Evolutionary conservation across 2,797 vertebrate genomes (phyloP).

Genomic region (Neostethus bicornis): DNA sequence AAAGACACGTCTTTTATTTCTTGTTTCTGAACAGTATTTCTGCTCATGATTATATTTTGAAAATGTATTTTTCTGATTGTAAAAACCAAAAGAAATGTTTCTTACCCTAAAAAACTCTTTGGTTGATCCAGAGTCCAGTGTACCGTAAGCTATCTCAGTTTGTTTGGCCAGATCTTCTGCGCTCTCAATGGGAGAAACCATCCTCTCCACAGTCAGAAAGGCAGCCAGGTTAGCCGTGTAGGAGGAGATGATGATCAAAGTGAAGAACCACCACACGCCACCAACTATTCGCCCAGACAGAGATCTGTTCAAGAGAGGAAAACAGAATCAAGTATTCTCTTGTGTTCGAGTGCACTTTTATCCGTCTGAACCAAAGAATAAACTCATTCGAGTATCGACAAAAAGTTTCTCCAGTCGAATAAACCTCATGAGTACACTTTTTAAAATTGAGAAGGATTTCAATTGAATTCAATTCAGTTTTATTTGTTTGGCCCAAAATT

Average conservation of each 20-base stretch:
- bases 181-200: slow-evolving; percentile 99
- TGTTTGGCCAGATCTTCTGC: slow-evolving; percentile 98
- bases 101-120: slow-evolving; percentile 99
- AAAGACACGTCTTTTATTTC: background rate
- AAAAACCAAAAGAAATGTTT: slow-evolving; percentile 14
- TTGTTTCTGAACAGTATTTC: no score
- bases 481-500: no score
- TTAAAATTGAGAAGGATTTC: background rate
- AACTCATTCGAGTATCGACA: background rate
- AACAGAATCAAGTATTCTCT: background rate
- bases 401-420: background rate
- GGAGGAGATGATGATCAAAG: slow-evolving; percentile 99
- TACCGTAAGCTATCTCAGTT: slow-evolving; percentile 97
- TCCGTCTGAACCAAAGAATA: background rate
- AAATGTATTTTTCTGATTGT: background rate
- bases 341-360: background rate
- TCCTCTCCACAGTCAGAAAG: slow-evolving; percentile 98
- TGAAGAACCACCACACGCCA: slow-evolving; percentile 99
- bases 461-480: no score
- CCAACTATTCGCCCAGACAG: slow-evolving; percentile 98
- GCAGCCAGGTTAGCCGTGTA: slow-evolving; percentile 99
- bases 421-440: background rate
- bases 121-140: slow-evolving; percentile 97
- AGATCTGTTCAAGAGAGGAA: slow-evolving; percentile 81
- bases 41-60: background rate